Conservation (phyloP, 2,113 vertebrate genomes). For the Hemiprocne comata region DNA sequence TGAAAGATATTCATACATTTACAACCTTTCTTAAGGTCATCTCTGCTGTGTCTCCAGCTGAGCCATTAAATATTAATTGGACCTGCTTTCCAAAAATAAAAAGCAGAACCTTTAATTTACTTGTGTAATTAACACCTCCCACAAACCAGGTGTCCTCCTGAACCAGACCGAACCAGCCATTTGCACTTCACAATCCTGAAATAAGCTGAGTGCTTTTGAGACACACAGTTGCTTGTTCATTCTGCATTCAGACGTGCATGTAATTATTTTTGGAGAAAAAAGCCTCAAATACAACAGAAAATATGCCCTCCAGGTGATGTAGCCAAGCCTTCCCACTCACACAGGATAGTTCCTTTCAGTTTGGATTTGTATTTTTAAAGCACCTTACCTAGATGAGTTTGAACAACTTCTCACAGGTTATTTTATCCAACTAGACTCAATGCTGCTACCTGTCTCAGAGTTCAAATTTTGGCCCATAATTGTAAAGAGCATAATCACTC, state of each 20-base stretch:
- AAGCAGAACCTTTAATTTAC: conserved; percentile 28
- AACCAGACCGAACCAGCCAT: not conserved
- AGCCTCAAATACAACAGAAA: not conserved
- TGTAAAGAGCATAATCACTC: not conserved
- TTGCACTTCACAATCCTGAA: not conserved
- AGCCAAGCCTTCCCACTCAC: not conserved
- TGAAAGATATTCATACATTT: conserved; percentile 21
- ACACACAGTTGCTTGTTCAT: not conserved
- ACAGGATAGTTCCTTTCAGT: not conserved
- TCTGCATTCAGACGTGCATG: not conserved
- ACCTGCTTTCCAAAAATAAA: conserved; percentile 56
- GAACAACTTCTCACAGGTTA: not conserved
- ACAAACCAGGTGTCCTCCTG: conserved; percentile 45
- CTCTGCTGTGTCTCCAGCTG: conserved; percentile 54
- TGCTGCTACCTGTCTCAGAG: not conserved
- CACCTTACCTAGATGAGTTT: not conserved
- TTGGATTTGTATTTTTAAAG: not conserved
- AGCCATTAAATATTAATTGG: conserved; percentile 65
- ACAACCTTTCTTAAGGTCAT: conserved; percentile 58
- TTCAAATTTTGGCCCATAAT: not conserved
- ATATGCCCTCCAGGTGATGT: not conserved
- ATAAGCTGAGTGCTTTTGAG: not conserved
- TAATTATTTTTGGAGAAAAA: not conserved
- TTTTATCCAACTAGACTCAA: not conserved
- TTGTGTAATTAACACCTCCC: conserved; percentile 60